These are phyloP conservation scores for Zeuzera pyrina DNA, from an alignment of 2,888 invertebrate genomes.

Conservation along the genomic window DNA sequence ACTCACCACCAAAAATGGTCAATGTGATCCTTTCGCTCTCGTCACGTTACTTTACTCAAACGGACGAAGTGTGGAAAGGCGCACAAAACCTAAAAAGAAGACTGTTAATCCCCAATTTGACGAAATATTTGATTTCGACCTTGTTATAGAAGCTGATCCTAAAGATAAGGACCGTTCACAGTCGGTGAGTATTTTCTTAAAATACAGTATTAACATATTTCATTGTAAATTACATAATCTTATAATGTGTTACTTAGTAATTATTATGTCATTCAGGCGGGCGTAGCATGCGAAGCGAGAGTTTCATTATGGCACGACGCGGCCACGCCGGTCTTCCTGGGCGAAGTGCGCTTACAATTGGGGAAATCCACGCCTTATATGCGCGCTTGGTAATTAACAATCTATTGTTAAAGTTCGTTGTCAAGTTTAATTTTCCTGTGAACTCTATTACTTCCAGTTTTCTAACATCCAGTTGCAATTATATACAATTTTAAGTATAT, in stretches of 20 bases:
- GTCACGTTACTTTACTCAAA: conserved; percentile 86
- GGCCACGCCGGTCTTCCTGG: conserved; percentile 88
- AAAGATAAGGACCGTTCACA: conserved; percentile 69
- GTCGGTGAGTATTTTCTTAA: conserved; percentile 46
- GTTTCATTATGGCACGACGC: conserved; percentile 91
- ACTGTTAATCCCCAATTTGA: conserved; percentile 92
- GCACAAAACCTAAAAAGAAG: conserved; percentile 91
- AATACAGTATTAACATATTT: neutral
- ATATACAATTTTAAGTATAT: no score
- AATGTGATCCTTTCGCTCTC: conserved; percentile 92
- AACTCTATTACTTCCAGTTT: no score
- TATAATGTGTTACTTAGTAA: neutral
- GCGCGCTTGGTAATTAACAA: conserved; percentile 86
- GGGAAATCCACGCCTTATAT: conserved; percentile 73
- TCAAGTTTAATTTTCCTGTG: no score
- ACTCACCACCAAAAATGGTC: conserved; percentile 89
- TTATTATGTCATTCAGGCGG: conserved; percentile 42
- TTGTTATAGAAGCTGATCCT: conserved; percentile 72
- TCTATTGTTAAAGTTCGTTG: no score
- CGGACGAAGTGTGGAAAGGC: conserved; percentile 83
- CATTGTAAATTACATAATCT: neutral
- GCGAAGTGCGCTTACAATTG: conserved; percentile 87
- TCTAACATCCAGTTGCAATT: no score
- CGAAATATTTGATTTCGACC: conserved; percentile 87
- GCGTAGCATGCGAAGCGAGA: conserved; percentile 85